phyloP scores from a whole-genome alignment of 2,113 vertebrate genomes.

The Catagonus wagneri region DNA sequence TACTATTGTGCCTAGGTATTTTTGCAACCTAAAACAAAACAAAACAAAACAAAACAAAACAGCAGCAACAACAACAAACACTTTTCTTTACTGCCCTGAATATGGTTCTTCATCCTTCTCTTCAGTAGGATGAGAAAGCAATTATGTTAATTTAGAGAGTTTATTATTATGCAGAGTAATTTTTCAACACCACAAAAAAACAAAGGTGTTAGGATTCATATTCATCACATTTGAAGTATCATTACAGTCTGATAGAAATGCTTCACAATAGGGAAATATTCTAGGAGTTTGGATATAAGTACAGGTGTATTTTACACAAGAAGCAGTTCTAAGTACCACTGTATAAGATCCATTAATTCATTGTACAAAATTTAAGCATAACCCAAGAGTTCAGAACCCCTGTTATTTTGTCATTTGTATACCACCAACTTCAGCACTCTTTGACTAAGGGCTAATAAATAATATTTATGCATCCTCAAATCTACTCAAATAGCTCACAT shows the following conservation, averaged over 20 bases:
- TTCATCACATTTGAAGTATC: constrained; percentile 62
- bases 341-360: constrained; percentile 52
- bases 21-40: neutral
- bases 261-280: constrained; percentile 49
- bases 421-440: constrained; percentile 7
- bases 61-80: neutral
- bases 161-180: constrained; percentile 62
- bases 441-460: constrained; percentile 21
- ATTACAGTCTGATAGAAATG: constrained; percentile 61
- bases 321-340: constrained; percentile 11
- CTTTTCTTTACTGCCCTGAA: constrained; percentile 25
- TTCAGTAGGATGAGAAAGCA: constrained; percentile 47
- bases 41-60: neutral
- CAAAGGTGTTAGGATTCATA: constrained; percentile 45
- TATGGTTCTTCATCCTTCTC: constrained; percentile 27
- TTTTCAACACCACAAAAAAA: constrained; percentile 25
- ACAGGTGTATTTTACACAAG: constrained; percentile 24
- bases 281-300: neutral
- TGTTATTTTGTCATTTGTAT: constrained; percentile 37
- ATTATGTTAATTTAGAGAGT: constrained; percentile 59
- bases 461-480: constrained; percentile 25
- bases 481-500: neutral
- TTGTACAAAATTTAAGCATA: neutral
- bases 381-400: neutral
- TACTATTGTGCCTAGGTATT: neutral